A percentile compares a stretch with the other conserved stretches of the same genome.
Conservation (phyloP, 2,888 invertebrate genomes). For the Tetheella fluctuosa region DNA sequence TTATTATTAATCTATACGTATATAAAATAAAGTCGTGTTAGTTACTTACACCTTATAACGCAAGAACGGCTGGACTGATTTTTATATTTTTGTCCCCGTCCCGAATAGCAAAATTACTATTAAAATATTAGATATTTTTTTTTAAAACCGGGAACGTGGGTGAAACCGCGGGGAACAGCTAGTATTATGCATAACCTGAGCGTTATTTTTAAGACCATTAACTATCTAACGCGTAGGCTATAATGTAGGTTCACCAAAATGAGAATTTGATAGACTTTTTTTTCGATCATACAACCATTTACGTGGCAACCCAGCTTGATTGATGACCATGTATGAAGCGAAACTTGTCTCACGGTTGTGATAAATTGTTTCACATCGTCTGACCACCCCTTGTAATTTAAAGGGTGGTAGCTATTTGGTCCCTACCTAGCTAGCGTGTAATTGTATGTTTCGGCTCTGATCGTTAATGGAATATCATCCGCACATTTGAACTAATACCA, state of each 20-base stretch:
- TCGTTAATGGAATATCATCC: neutral
- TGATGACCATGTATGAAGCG: slow-evolving; percentile 3
- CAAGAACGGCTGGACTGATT: too few species aligned
- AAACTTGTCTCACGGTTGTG: slow-evolving; percentile 7
- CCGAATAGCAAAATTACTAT: too few species aligned
- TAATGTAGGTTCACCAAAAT: neutral
- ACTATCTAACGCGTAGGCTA: neutral
- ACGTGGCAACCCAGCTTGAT: slow-evolving; percentile 4
- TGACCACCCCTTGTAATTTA: slow-evolving; percentile 7
- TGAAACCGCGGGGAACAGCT: too few species aligned
- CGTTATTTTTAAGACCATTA: neutral
- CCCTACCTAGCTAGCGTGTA: neutral
- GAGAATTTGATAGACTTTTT: slow-evolving; percentile 4
- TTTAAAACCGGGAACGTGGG: too few species aligned
- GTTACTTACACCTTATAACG: too few species aligned
- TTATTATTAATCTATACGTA: too few species aligned
- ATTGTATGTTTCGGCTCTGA: neutral
- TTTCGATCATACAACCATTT: slow-evolving; percentile 9
- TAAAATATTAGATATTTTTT: too few species aligned
- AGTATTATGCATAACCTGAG: too few species aligned
- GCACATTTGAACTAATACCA: neutral
- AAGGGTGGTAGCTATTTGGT: neutral
- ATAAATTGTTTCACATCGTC: slow-evolving; percentile 5
- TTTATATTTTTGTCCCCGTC: too few species aligned
- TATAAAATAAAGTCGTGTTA: too few species aligned